Percentiles rank a stretch among this genome's conserved stretches.
phyloP scores from a whole-genome alignment of 1,140 invertebrate genomes.

The Aphis gossypii region DNA sequence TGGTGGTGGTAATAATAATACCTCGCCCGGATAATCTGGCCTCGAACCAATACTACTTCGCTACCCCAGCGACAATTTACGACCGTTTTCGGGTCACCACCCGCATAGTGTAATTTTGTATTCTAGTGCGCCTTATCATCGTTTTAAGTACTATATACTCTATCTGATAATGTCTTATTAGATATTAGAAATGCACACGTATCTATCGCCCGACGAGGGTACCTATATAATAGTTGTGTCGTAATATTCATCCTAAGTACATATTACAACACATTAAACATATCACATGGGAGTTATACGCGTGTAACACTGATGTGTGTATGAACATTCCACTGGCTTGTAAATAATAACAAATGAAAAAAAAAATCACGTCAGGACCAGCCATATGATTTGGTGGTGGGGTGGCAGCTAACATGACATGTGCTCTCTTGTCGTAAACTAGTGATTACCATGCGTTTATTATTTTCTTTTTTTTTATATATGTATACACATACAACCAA shows the following conservation, averaged over 20 bases:
- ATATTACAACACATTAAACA: neutral
- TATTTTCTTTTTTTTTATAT: neutral
- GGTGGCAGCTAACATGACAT: neutral
- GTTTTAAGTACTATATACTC: constrained; percentile 22
- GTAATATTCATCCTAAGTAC: constrained; percentile 4
- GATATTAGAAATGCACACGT: neutral
- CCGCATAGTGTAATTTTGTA: constrained; percentile 9
- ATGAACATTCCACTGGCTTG: neutral
- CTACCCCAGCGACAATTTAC: constrained; percentile 41
- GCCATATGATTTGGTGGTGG: neutral
- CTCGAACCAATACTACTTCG: constrained; percentile 46
- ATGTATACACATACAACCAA: neutral
- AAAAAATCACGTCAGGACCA: neutral
- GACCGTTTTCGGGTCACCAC: constrained; percentile 31
- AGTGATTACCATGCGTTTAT: neutral
- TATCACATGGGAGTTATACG: neutral
- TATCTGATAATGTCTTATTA: neutral
- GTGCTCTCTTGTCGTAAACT: neutral
- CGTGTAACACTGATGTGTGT: neutral
- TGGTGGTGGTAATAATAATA: constrained; percentile 31
- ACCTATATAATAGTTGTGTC: neutral
- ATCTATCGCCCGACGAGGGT: neutral
- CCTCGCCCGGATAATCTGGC: constrained; percentile 45
- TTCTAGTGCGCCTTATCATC: constrained; percentile 12
- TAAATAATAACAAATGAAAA: neutral